Base-by-base conservation (phyloP, 2,797 vertebrate species). In the Bradypus variegatus region DNA sequence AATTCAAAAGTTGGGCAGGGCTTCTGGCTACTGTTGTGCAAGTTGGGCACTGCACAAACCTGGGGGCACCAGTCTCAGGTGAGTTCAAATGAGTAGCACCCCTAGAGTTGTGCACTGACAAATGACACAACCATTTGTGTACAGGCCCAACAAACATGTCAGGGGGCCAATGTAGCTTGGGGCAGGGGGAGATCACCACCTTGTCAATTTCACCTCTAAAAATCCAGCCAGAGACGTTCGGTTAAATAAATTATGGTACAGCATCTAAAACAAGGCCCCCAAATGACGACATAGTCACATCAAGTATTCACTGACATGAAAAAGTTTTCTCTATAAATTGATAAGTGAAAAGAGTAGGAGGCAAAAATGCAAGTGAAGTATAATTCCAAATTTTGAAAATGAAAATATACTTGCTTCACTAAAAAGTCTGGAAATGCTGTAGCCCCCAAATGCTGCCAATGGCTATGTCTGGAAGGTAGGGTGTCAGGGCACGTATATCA, bases 91-190 rank as follows among this genome's bases (percentile, higher is more conserved):
- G 36, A 11, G 25, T 21, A 12, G 55, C 8, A 41, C 14, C 29
- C 25, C 55, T 15, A 7, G 16, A 1, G 0, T 4, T n/a, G 41
- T 31, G 41, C 33, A 2, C 0, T 38, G n/a, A n/a, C 65, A 77
- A 50, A 72, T 13, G 18, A 11, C 2, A 5, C 14, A 31, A n/a
- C 25, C 50, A 2, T 7, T 2, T 29, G 21, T 1, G 6, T 16
- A 21, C 36, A 31, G 45, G 48, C 60, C 60, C 6, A 6, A 31
- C 69, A 48, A n/a, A 25, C 62, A 33, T 3, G 2, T 11, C 29
- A 6, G 13, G 23, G 36, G 48, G 2, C 53, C 31, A 11, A 14
- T 65, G 55, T 8, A 13, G 53, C 67, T 45, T 60, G 19, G 50
- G 50, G 58, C 8, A 21, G 23, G 69, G 23, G 62, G 2, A 11